A percentile compares a stretch with the other conserved stretches of the same genome.
Evolutionary conservation across 2,888 invertebrate species (phyloP).

Genomic region (Phorcus lineatus): DNA sequence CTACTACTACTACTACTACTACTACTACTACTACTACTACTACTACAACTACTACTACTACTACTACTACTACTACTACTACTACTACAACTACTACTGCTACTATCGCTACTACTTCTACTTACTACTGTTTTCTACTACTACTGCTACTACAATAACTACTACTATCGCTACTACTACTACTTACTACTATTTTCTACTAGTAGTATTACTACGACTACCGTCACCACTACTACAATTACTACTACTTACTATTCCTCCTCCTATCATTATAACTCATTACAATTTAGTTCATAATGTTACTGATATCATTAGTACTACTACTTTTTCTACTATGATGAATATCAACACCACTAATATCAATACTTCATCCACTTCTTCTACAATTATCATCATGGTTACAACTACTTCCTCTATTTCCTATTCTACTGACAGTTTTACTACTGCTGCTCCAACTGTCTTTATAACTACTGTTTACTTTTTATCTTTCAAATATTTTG

Average conservation of each 20-base stretch:
- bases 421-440: not conserved
- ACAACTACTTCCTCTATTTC: not conserved
- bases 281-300: too few relatives aligned
- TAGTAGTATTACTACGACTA: too few relatives aligned
- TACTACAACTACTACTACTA: not conserved
- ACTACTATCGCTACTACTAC: too few relatives aligned
- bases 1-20: slow-evolving; percentile 23
- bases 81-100: slow-evolving; percentile 18
- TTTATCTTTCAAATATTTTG: too few relatives aligned
- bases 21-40: slow-evolving; percentile 22
- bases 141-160: not conserved
- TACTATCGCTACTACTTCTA: not conserved
- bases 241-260: too few relatives aligned
- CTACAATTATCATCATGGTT: not conserved
- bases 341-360: not conserved
- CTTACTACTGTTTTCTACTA: not conserved
- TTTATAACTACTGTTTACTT: not conserved
- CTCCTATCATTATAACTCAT: too few relatives aligned
- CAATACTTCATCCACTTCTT: not conserved
- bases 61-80: slow-evolving; percentile 19
- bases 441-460: not conserved
- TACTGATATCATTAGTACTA: too few relatives aligned
- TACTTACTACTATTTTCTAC: too few relatives aligned
- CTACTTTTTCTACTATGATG: not conserved
- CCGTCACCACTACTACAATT: too few relatives aligned